phyloP scores from a whole-genome alignment of 2,113 vertebrate species.

The crab-eating macaque (Macaca fascicularis) region T2T-MFA8v1.1 NC_088381.1:81150501-81151000 shows the following conservation, averaged over 20 bases:
- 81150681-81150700: slow-evolving; percentile 53
- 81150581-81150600: background rate
- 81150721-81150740: slow-evolving; percentile 77
- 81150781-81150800: background rate
- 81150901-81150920: background rate
- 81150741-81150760: slow-evolving; percentile 64
- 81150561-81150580: background rate
- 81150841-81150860: background rate
- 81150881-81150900: background rate
- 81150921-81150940: background rate
- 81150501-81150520: background rate
- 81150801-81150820: slow-evolving; percentile 45
- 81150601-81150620: background rate
- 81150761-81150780: background rate
- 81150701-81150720: slow-evolving; percentile 70
- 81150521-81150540: background rate
- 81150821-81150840: slow-evolving; percentile 4
- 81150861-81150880: background rate
- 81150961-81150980: background rate
- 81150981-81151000: slow-evolving; percentile 35
- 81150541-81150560: rapidly evolving
- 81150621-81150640: slow-evolving; percentile 12
- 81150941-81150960: background rate
- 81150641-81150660: slow-evolving; percentile 54
- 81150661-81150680: background rate